Percentiles rank a stretch among this genome's conserved stretches.
phyloP scores from a whole-genome alignment of 2,888 invertebrate genomes.

The Amiota mariae region DNA sequence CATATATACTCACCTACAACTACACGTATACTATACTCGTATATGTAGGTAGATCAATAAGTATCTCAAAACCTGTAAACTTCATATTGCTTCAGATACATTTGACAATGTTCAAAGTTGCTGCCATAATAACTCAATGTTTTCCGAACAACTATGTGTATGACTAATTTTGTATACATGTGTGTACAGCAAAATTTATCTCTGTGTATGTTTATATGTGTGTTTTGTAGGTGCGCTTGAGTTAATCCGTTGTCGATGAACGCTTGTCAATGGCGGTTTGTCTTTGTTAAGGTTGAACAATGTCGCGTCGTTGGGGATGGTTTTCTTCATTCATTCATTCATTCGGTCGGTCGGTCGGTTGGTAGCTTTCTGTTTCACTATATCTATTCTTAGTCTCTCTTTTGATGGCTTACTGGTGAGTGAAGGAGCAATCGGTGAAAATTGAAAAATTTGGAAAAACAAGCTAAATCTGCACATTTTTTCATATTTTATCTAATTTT shows the following conservation, averaged over 20 bases:
- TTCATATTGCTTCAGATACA: constrained; percentile 27
- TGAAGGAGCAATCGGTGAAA: too few species aligned
- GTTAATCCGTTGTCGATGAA: constrained; percentile 42
- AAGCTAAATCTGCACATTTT: too few species aligned
- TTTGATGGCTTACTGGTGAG: too few species aligned
- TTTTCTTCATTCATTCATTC: background rate
- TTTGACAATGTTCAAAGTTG: background rate
- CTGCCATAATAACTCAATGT: constrained; percentile 60
- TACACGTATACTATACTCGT: constrained; percentile 29
- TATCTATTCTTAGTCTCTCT: too few species aligned
- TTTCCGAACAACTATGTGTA: background rate
- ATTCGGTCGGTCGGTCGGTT: too few species aligned
- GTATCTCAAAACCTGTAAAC: constrained; percentile 31
- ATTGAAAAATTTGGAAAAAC: too few species aligned
- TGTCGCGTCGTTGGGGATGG: background rate
- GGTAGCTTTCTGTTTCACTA: too few species aligned
- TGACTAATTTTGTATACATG: constrained; percentile 29
- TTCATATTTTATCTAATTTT: too few species aligned
- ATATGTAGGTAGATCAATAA: too few species aligned
- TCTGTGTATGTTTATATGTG: constrained; percentile 2
- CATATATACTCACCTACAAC: constrained; percentile 10
- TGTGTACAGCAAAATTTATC: constrained; percentile 48
- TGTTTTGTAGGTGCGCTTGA: constrained; percentile 49
- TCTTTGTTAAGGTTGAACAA: constrained; percentile 5
- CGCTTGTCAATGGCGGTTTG: constrained; percentile 23